phyloP scores from a whole-genome alignment of 2,888 invertebrate genomes.

The Tenthredo mesomela region DNA sequence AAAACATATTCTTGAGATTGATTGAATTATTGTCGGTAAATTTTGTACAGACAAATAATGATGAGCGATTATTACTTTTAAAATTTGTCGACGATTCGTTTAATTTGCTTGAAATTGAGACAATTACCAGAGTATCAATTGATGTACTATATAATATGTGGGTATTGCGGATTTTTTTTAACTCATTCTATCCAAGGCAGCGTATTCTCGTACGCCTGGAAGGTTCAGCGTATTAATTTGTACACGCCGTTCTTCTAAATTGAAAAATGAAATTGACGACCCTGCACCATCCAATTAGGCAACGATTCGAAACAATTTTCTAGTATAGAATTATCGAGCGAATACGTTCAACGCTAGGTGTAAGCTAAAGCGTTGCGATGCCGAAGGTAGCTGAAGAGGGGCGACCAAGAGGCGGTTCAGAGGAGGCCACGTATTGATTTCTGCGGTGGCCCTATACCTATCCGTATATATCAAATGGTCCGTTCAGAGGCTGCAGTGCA shows the following conservation, averaged over 20 bases:
- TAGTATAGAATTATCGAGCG: constrained; percentile 35
- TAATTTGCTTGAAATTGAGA: background rate
- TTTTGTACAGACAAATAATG: background rate
- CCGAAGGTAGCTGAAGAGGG: constrained; percentile 45
- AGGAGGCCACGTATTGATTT: constrained; percentile 51
- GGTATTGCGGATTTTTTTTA: background rate
- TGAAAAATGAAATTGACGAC: background rate
- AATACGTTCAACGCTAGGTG: constrained; percentile 28
- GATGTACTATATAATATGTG: background rate
- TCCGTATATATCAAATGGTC: constrained; percentile 50
- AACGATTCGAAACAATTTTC: constrained; percentile 1
- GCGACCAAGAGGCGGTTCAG: constrained; percentile 47
- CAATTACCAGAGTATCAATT: background rate
- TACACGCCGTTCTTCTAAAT: background rate
- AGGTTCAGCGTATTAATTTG: background rate
- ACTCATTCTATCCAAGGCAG: background rate
- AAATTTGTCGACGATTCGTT: background rate
- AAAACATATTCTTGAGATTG: too few relatives aligned
- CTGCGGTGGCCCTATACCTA: constrained; percentile 47
- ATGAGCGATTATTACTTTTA: background rate
- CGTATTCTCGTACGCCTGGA: background rate
- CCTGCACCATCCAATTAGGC: background rate
- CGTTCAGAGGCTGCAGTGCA: constrained; percentile 55
- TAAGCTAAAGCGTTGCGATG: constrained; percentile 8
- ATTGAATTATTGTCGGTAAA: background rate